Conservation (phyloP, 2,113 vertebrate species). For the Pandion haliaetus region DNA sequence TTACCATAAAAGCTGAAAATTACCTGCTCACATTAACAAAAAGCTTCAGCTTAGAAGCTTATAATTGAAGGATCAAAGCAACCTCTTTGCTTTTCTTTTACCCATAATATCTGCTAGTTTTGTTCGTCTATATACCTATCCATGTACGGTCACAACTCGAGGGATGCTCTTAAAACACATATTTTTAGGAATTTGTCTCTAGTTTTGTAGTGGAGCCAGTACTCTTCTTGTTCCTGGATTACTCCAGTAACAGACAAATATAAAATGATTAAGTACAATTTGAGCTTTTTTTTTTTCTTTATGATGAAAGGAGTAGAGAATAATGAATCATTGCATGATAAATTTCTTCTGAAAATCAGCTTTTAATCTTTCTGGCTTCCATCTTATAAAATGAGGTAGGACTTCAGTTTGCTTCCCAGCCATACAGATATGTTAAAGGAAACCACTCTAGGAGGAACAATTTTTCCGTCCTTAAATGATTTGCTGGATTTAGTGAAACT, state of each 20-base stretch:
- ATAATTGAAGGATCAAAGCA: background rate
- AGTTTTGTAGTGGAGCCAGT: background rate
- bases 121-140: background rate
- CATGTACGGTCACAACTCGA: background rate
- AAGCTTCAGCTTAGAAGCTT: background rate
- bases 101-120: background rate
- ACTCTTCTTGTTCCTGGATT: background rate
- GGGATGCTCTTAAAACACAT: background rate
- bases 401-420: background rate
- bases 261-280: background rate
- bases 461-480: background rate
- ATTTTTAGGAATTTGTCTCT: background rate
- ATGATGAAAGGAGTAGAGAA: background rate
- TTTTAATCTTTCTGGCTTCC: background rate
- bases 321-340: background rate
- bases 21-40: background rate
- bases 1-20: constrained; percentile 12
- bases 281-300: background rate
- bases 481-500: background rate
- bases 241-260: background rate
- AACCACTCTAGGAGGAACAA: background rate
- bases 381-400: background rate
- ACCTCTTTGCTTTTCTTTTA: background rate
- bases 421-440: background rate
- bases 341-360: background rate